Evolutionary conservation across 2,797 vertebrate genomes (phyloP), one percentile per base, ranked within the genome.

Genomic region (Siniperca undulata): DNA sequence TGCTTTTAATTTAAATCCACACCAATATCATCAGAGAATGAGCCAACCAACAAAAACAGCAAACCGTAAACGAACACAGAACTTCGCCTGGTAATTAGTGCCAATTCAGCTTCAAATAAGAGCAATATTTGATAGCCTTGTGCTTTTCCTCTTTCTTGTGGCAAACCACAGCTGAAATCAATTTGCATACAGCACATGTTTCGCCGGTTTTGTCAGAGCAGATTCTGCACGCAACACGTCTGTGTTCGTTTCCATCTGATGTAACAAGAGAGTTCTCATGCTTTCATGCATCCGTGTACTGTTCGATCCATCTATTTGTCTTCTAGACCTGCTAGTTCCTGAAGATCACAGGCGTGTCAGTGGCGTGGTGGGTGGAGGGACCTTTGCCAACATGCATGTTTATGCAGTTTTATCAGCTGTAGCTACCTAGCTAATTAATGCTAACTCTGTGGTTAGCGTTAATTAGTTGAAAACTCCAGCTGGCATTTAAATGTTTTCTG

Each of bases 1-100:
- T 86, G 82, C 53, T 82, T 85, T 83, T 80, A 73, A 85, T 80
- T 76, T 8, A 78, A 89, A 71, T 78, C 74, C 65, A 73, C 76
- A 70, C 34, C 52, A 36, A 58, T 56, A 17, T 66, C 55, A 81
- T 77, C 46, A 86, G 71, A 56, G 16, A 65, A 66, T 20, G 46
- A 79, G 69, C 74, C 34, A 80, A 53, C 36, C 68, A 53, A 68
- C 20, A 72, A 70, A 67, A 80, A 56, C 68, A 70, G 62, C 50
- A 59, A 78, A 67, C 53, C 27, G 3, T 77, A 82, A 81, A 87
- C n/a, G 0, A 74, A 61, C 59, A 59, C 59, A 74, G 66, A 70
- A 36, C 58, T 69, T 44, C 1, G 0, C 7, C 64, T 65, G 34
- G 17, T 88, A 68, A 83, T 89, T 81, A 79, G 52, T 70, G 38